Evolutionary conservation across 37 sponge, comb jelly and placozoan species (phyloP).

Genomic region (Aphrocallistes beatrix): DNA sequence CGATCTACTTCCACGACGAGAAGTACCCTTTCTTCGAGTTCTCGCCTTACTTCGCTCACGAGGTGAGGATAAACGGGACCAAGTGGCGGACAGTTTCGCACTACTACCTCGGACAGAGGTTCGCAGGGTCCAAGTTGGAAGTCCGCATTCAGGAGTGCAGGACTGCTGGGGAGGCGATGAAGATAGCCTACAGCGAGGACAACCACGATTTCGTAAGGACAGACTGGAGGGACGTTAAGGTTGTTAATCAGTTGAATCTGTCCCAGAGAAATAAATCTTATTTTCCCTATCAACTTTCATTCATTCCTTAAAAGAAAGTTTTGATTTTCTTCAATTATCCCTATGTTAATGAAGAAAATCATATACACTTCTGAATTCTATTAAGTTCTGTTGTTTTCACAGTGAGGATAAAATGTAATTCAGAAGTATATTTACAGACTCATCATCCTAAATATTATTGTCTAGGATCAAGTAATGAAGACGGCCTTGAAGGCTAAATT

Average conservation of each 20-base stretch:
- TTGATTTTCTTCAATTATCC: no score
- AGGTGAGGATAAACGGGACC: background rate
- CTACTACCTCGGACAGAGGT: slow-evolving; percentile 11
- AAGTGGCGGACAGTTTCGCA: slow-evolving; percentile 1
- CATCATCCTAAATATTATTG: background rate
- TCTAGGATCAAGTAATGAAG: background rate
- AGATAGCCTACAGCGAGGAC: background rate
- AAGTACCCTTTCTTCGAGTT: slow-evolving; percentile 11
- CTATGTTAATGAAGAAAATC: no score
- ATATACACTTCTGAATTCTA: no score
- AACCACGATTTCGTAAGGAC: slow-evolving; percentile 2
- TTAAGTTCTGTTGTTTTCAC: no score
- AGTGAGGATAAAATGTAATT: no score
- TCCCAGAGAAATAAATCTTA: no score
- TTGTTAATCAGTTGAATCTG: no score
- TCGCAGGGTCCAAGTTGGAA: background rate
- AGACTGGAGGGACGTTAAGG: slow-evolving; percentile 15
- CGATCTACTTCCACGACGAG: slow-evolving; percentile 1
- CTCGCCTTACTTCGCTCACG: slow-evolving; percentile 11
- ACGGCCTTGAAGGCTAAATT: background rate
- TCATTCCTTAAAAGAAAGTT: no score
- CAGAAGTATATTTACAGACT: no score
- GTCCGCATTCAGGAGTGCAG: background rate
- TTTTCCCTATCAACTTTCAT: no score
- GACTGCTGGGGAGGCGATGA: background rate